These are phyloP conservation scores for Dorcus parallelipipedus DNA, from an alignment of 2,888 invertebrate species.

Conservation along the genomic window DNA sequence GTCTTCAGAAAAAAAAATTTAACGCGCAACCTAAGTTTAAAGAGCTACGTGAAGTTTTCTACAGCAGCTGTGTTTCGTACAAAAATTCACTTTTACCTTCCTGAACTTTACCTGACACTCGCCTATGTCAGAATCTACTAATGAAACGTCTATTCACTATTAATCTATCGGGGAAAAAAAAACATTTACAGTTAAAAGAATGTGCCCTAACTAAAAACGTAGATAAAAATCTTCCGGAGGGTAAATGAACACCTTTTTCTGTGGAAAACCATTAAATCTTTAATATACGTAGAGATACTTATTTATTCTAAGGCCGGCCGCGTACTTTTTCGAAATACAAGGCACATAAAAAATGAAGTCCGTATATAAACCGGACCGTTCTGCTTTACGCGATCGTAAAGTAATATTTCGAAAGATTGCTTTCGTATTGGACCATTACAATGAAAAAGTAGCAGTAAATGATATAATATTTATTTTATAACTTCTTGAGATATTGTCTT, in stretches of 20 bases:
- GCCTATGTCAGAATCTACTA: conserved; percentile 34
- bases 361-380: not conserved
- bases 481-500: not conserved
- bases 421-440: not conserved
- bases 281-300: not conserved
- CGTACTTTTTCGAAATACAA: too few species aligned
- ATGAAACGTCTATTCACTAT: conserved; percentile 39
- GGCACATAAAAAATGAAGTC: not conserved
- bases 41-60: not conserved
- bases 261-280: conserved; percentile 1
- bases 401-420: not conserved
- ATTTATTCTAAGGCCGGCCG: too few species aligned
- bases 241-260: conserved; percentile 13
- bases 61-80: conserved; percentile 8
- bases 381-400: not conserved
- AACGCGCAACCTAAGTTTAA: not conserved
- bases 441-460: not conserved
- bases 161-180: conserved; percentile 37
- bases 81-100: conserved; percentile 23
- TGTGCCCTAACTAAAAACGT: conserved; percentile 20
- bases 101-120: conserved; percentile 34
- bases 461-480: not conserved
- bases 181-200: conserved; percentile 35
- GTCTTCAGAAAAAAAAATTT: too few species aligned
- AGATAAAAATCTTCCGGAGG: conserved; percentile 17